Conservation (phyloP, 2,797 vertebrate species). For the Nasua narica region DNA sequence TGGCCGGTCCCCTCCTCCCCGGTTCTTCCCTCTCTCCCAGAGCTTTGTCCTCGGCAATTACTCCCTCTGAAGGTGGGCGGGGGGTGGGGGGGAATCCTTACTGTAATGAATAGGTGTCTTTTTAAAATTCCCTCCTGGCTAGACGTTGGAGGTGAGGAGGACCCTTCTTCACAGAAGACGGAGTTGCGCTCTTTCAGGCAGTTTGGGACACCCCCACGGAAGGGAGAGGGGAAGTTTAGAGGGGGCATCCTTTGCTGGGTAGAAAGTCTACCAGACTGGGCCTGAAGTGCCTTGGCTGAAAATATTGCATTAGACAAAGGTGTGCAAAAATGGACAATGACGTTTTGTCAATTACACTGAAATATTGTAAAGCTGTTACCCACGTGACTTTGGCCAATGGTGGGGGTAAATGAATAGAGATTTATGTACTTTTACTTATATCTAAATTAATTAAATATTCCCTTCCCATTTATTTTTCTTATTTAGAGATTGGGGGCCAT, state of each 20-base stretch:
- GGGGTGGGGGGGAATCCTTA: neutral
- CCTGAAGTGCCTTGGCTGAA: neutral
- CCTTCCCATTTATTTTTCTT: neutral
- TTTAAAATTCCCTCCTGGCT: neutral
- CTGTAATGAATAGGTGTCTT: neutral
- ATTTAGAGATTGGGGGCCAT: neutral
- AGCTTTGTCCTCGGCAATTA: constrained; percentile 68
- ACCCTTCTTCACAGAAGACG: neutral
- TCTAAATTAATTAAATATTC: neutral
- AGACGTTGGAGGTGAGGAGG: neutral
- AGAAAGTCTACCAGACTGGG: neutral
- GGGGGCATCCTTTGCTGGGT: neutral
- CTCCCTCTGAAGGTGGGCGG: neutral
- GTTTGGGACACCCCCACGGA: neutral
- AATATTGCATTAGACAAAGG: neutral
- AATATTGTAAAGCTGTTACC: neutral
- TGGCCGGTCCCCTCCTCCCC: neutral
- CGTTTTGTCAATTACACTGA: neutral
- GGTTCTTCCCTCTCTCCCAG: neutral
- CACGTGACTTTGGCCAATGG: neutral
- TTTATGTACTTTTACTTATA: neutral
- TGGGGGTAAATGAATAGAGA: neutral
- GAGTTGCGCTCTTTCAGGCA: neutral
- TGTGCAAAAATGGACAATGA: neutral
- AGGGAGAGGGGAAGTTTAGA: neutral